Percentiles rank a stretch among this genome's conserved stretches.
Evolutionary conservation across 2,888 invertebrate species (phyloP).

Genomic region (Timandra comae): DNA sequence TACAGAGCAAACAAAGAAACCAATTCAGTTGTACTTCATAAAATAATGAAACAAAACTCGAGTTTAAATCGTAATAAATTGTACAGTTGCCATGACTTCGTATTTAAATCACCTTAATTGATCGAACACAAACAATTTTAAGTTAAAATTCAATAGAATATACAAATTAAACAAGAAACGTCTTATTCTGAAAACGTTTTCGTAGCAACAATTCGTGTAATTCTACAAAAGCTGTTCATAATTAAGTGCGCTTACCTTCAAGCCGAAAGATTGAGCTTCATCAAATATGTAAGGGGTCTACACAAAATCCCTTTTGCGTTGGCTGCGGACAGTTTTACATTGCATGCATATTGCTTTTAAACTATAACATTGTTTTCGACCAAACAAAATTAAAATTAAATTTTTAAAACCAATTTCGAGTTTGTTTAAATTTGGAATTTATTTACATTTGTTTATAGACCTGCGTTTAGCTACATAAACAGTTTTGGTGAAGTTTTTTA

Average conservation of each 20-base stretch:
- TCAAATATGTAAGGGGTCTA: conserved; percentile 66
- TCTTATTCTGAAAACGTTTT: conserved; percentile 27
- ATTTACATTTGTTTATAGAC: too few relatives aligned
- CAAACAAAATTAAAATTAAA: too few relatives aligned
- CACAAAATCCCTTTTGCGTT: conserved; percentile 69
- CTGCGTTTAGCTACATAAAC: too few relatives aligned
- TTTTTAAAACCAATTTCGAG: too few relatives aligned
- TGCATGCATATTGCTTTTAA: too few relatives aligned
- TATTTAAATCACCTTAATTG: conserved; percentile 5
- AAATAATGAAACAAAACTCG: too few relatives aligned
- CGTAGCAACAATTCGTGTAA: conserved; percentile 46
- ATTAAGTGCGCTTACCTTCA: conserved; percentile 54
- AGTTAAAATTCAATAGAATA: conserved; percentile 20
- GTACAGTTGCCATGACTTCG: neutral
- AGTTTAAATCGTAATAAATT: too few relatives aligned
- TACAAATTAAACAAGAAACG: conserved; percentile 27
- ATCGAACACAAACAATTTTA: conserved; percentile 4
- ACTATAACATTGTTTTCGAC: too few relatives aligned
- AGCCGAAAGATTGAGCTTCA: conserved; percentile 53
- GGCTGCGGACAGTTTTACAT: conserved; percentile 51
- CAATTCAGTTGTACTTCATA: too few relatives aligned
- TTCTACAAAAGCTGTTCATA: conserved; percentile 49
- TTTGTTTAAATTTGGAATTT: too few relatives aligned
- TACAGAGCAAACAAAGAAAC: too few relatives aligned
- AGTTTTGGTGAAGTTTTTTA: too few relatives aligned